A percentile compares a stretch with the other conserved stretches of the same genome.
phyloP scores from a whole-genome alignment of 2,797 vertebrate genomes.

The Spheniscus humboldti region DNA sequence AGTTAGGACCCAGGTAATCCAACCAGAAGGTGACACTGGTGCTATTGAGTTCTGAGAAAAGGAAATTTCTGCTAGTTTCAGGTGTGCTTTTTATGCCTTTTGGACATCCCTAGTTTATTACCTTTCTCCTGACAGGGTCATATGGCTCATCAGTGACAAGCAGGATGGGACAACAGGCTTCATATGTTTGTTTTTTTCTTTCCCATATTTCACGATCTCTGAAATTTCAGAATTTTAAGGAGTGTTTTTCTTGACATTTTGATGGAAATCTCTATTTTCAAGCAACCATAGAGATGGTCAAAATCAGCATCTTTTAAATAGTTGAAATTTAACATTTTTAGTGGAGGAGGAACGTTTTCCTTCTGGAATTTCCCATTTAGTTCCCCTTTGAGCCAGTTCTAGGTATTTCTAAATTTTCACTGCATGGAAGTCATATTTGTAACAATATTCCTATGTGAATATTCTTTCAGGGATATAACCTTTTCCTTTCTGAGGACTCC shows the following conservation, averaged over 20 bases:
- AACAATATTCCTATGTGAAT: not conserved
- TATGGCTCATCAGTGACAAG: not conserved
- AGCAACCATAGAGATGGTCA: accelerated
- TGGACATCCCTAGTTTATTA: not conserved
- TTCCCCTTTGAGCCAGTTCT: not conserved
- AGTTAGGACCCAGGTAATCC: not conserved
- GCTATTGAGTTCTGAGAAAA: not conserved
- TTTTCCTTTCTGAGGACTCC: not conserved
- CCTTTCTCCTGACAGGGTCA: not conserved
- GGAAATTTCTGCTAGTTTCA: not conserved
- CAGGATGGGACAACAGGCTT: not conserved
- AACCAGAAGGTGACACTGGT: not conserved
- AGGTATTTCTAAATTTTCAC: not conserved
- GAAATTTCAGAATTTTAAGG: not conserved
- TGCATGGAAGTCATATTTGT: not conserved
- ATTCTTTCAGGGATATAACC: not conserved
- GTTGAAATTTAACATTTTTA: not conserved
- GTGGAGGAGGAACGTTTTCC: not conserved
- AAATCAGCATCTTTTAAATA: not conserved
- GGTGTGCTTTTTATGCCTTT: not conserved
- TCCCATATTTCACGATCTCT: not conserved
- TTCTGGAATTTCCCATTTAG: not conserved
- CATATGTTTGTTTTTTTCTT: not conserved
- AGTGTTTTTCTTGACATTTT: not conserved
- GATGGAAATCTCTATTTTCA: not conserved